Evolutionary conservation across 2,113 vertebrate species (phyloP).

Genomic region (Rhombomys opimus): DNA sequence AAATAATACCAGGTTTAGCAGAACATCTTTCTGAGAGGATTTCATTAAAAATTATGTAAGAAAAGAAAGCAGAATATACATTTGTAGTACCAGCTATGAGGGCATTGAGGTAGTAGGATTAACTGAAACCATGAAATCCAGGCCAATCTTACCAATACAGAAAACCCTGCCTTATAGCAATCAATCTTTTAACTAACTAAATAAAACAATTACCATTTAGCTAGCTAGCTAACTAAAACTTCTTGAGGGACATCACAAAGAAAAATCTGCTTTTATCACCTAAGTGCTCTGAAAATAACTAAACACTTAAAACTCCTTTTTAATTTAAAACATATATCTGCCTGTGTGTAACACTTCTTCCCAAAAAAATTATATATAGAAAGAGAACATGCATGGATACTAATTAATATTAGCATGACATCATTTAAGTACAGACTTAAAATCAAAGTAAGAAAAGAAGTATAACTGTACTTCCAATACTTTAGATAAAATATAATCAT

Average conservation of each 20-base stretch:
- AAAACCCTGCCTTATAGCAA: not conserved
- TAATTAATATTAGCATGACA: not conserved
- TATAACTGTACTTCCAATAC: not conserved
- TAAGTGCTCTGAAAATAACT: slow-evolving; percentile 12
- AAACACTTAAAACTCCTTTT: not conserved
- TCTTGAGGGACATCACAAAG: not conserved
- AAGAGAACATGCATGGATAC: not conserved
- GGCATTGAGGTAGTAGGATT: not conserved
- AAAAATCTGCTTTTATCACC: not conserved
- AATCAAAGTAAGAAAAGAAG: not conserved
- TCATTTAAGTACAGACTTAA: slow-evolving; percentile 37
- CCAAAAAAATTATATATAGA: not conserved
- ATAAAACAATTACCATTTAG: not conserved
- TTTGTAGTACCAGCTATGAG: not conserved
- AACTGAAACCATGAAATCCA: not conserved
- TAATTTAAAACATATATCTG: not conserved
- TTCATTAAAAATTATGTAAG: not conserved
- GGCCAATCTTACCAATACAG: not conserved
- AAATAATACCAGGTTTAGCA: not conserved
- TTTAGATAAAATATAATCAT: not conserved
- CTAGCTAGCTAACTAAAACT: not conserved
- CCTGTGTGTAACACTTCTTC: not conserved
- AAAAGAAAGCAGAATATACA: not conserved
- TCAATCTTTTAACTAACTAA: not conserved
- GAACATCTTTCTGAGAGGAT: not conserved